Conservation (phyloP, 2,113 vertebrate genomes). For the Isichthys henryi region DNA sequence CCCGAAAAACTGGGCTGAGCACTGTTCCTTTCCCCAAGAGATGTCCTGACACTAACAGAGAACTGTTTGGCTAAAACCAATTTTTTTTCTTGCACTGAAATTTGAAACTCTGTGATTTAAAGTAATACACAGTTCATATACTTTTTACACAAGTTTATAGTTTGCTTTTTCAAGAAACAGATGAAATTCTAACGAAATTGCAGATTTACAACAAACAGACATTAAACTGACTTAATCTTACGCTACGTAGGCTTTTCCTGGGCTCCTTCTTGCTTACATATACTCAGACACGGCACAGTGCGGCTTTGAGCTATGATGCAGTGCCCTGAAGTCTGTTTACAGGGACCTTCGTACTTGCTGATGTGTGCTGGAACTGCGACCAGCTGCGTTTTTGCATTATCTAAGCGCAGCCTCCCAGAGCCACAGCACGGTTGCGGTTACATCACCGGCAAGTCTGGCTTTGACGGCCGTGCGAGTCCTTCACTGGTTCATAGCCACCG, state of each 20-base stretch:
- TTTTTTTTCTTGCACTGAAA: background rate
- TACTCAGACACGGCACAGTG: background rate
- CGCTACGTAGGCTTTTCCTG: background rate
- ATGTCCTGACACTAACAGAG: background rate
- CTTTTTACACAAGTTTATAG: background rate
- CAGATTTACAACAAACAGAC: background rate
- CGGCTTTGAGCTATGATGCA: background rate
- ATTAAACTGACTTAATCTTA: background rate
- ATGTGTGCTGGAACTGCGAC: background rate
- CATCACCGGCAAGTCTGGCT: background rate
- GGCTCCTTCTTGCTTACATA: background rate
- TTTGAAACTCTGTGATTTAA: background rate
- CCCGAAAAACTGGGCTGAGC: slow-evolving; percentile 59
- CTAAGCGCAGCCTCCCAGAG: background rate
- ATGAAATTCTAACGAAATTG: background rate
- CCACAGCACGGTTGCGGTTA: background rate
- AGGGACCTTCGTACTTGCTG: background rate
- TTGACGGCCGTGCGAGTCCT: no score
- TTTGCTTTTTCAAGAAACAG: background rate
- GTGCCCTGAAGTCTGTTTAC: background rate
- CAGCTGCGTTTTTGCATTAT: background rate
- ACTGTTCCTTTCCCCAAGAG: slow-evolving; percentile 51
- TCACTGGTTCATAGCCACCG: background rate
- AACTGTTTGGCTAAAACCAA: background rate
- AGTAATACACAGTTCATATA: background rate